phyloP scores from a whole-genome alignment of 2,888 invertebrate species.

The Tineola bisselliella region DNA sequence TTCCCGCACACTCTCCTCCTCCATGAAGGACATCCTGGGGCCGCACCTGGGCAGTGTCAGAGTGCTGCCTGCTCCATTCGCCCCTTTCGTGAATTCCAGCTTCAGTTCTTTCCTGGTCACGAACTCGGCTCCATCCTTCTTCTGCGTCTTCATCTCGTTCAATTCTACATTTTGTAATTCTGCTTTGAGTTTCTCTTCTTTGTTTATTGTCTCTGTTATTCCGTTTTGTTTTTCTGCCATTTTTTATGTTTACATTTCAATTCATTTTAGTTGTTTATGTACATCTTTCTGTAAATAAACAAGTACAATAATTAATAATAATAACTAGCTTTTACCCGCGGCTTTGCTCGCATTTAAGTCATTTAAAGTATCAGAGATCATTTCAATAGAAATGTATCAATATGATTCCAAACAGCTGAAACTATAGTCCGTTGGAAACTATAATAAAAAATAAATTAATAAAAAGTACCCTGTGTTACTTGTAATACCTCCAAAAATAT shows the following conservation, averaged over 20 bases:
- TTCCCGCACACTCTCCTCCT: slow-evolving; percentile 74
- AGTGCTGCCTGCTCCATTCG: slow-evolving; percentile 18
- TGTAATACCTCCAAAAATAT: no score
- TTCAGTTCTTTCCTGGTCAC: background rate
- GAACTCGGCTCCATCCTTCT: background rate
- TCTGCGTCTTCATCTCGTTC: background rate
- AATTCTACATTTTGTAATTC: background rate
- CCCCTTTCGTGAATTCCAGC: background rate
- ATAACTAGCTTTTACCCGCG: no score
- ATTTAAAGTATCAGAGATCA: no score
- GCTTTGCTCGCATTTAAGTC: no score
- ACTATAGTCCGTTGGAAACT: no score
- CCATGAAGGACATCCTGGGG: slow-evolving; percentile 72
- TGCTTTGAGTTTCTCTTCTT: background rate
- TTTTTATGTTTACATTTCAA: background rate
- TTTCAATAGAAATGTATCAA: no score
- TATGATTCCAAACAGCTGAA: no score
- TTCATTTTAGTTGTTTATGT: background rate
- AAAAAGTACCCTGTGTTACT: no score
- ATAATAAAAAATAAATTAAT: no score
- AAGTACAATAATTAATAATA: no score
- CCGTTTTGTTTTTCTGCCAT: background rate
- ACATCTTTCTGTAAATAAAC: background rate
- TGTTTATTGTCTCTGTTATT: background rate
- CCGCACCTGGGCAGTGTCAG: slow-evolving; percentile 34